Conservation (phyloP, 2,888 invertebrate genomes). For the Melanotus villosus region DNA sequence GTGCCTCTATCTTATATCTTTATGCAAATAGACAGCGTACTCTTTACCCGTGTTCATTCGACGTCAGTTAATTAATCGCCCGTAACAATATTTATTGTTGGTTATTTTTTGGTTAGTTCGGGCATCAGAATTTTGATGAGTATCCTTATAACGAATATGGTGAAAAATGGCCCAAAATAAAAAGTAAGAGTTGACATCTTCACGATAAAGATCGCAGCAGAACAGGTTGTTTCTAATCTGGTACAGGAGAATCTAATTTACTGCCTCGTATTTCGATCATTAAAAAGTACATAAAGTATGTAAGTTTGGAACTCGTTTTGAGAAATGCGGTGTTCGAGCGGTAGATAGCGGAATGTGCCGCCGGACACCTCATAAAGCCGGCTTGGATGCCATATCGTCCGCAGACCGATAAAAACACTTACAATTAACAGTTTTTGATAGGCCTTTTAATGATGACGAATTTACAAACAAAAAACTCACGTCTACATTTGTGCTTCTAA, state of each 20-base stretch:
- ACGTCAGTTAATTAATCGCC: conserved; percentile 27
- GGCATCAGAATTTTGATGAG: conserved; percentile 22
- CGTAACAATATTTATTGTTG: neutral
- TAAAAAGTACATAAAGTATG: conserved; percentile 54
- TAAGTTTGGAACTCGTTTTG: conserved; percentile 53
- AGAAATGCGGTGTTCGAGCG: conserved; percentile 49
- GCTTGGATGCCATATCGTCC: conserved; percentile 48
- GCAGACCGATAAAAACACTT: conserved; percentile 48
- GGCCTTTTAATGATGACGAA: conserved; percentile 48
- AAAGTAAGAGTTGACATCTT: conserved; percentile 47
- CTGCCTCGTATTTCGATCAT: conserved; percentile 52
- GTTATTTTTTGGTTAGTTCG: conserved; percentile 3
- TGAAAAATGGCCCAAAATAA: conserved; percentile 40
- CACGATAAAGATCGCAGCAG: conserved; percentile 50
- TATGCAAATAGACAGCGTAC: conserved; percentile 32
- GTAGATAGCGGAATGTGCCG: conserved; percentile 53
- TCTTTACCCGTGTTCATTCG: conserved; percentile 6
- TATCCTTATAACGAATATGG: conserved; percentile 28
- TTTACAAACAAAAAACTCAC: conserved; percentile 41
- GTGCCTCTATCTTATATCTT: conserved; percentile 33
- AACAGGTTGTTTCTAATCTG: conserved; percentile 53
- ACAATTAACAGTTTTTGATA: conserved; percentile 48
- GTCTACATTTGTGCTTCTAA: conserved; percentile 41
- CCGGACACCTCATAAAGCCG: conserved; percentile 52
- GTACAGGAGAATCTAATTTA: conserved; percentile 55